phyloP scores from a whole-genome alignment of 2,888 invertebrate species.

The Xestia ashworthii region DNA sequence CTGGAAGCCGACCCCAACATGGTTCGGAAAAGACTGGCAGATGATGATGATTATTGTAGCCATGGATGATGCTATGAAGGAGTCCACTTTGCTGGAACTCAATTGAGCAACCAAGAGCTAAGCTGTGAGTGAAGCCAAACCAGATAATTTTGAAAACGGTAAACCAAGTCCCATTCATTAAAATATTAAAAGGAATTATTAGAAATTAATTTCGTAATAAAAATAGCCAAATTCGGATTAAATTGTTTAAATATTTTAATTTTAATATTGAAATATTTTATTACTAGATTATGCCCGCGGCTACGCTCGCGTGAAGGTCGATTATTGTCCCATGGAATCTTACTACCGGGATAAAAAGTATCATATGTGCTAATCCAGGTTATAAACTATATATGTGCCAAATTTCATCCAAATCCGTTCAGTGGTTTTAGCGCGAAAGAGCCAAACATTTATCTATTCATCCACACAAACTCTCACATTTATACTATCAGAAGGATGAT shows the following conservation, averaged over 20 bases:
- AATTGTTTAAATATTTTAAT: slow-evolving; percentile 4
- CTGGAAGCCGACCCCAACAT: background rate
- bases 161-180: background rate
- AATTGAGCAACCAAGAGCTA: background rate
- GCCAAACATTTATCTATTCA: too few species aligned
- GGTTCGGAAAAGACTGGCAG: background rate
- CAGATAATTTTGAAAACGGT: background rate
- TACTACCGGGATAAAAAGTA: too few species aligned
- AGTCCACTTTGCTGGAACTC: background rate
- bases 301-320: too few species aligned
- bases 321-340: too few species aligned
- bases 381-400: too few species aligned
- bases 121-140: background rate
- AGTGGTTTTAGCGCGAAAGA: too few species aligned
- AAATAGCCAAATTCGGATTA: background rate
- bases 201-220: slow-evolving; percentile 18
- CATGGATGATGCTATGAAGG: background rate
- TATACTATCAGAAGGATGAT: too few species aligned
- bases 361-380: too few species aligned
- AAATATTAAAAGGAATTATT: background rate
- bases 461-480: too few species aligned
- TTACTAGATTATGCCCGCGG: background rate
- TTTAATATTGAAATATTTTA: slow-evolving; percentile 20
- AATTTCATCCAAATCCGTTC: too few species aligned
- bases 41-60: background rate